Base-by-base conservation (phyloP, 2,888 invertebrate species). In the Cerastis leucographa region DNA sequence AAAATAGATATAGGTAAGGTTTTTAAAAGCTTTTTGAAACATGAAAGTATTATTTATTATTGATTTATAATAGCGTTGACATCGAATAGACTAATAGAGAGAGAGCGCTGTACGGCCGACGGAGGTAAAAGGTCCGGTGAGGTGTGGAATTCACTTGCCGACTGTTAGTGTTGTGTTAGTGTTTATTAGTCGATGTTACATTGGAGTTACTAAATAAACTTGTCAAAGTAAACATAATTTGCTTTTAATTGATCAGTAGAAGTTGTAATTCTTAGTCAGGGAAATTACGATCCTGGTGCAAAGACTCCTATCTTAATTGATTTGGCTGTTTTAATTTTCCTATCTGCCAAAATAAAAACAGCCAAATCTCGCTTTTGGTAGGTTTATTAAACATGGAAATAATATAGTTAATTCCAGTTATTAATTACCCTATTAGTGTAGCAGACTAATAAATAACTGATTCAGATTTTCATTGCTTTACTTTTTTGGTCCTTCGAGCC, bases 121-220 rank as follows among this genome's bases (percentile, higher is more conserved):
- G 69, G 81, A 75, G 70, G 61, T 65, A 61, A 80, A 81, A 81
- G 69, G 76, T 22, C 54, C 76, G 54, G 17, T 49, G 69, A 81
- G 61, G 76, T 81, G 61, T 80, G 69, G 76, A 65, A 81, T 80
- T 76, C 76, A 76, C 76, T 81, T 76, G 76, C 29, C 35, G 44
- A 61, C 65, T 54, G 46, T 61, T 35, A 66, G n/a, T 35, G 54
- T 44, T 73, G 72, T 56, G n/a, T 73, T 44, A 9, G 29, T 44
- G 14, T 35, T 19, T 56, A 44, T 72, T 72, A 19, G 12, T 42
- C n/a, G 17, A 1, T 25, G 14, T 29, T 29, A 25, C 56, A 56
- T 17, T 1, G 2, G 14, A 8, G 56, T 59, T 7, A 17, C 25
- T 59, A 17, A 1, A 59, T 59, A 59, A 59, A 59, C 17, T 8